phyloP scores from a whole-genome alignment of 2,113 vertebrate species.

The Ptyas mucosa region DNA sequence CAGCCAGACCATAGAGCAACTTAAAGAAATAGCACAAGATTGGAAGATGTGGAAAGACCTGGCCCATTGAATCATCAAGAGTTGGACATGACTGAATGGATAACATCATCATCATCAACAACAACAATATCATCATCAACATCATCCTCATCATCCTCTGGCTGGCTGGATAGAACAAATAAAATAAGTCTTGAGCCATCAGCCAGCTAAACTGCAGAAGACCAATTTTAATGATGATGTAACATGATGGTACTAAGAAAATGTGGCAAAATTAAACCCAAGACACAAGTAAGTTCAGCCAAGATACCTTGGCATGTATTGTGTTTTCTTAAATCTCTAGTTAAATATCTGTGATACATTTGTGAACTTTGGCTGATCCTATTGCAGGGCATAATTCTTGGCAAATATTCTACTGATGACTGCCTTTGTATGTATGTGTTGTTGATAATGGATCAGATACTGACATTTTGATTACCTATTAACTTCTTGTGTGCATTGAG shows the following conservation, averaged over 20 bases:
- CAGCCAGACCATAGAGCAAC: not conserved
- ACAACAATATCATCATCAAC: too few species aligned
- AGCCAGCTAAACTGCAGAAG: not conserved
- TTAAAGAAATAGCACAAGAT: not conserved
- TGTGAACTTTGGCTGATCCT: not conserved
- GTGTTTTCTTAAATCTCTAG: not conserved
- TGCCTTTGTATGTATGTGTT: constrained; percentile 5
- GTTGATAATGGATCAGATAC: constrained; percentile 1
- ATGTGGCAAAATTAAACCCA: not conserved
- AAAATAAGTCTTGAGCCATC: not conserved
- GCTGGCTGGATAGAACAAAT: not conserved
- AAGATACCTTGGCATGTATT: not conserved
- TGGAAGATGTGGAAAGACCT: not conserved
- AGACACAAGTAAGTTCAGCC: not conserved
- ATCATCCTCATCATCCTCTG: not conserved
- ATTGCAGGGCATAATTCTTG: not conserved
- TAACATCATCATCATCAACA: not conserved
- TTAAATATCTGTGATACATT: not conserved
- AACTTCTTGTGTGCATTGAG: constrained; percentile 15
- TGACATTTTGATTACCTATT: constrained; percentile 17
- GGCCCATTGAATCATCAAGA: not conserved
- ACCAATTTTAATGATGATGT: not conserved
- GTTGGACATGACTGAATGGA: not conserved
- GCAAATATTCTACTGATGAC: not conserved
- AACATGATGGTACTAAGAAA: not conserved